Conservation (phyloP, 2,888 invertebrate species). For the Druceiella hillmani region DNA sequence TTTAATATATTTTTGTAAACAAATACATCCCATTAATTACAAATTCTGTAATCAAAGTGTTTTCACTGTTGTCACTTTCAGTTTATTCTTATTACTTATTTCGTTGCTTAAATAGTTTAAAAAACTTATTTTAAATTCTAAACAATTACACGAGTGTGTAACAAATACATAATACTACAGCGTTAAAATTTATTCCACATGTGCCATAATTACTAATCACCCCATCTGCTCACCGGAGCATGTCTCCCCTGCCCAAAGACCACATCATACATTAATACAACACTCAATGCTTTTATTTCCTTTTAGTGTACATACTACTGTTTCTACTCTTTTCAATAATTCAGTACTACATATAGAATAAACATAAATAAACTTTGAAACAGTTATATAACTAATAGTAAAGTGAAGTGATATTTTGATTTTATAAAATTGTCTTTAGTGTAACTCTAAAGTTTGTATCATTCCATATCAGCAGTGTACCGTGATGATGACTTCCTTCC, state of each 20-base stretch:
- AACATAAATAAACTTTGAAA: no score
- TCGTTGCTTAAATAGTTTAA: no score
- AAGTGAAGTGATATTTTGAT: no score
- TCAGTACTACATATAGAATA: no score
- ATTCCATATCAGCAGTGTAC: slow-evolving; percentile 16
- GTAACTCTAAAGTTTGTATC: not conserved
- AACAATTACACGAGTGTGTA: no score
- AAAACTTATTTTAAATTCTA: no score
- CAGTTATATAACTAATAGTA: no score
- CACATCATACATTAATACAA: no score
- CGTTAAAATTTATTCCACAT: not conserved
- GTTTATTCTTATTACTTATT: no score
- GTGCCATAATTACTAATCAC: slow-evolving; percentile 51
- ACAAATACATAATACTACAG: no score
- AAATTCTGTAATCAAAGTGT: no score
- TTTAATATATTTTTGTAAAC: slow-evolving; percentile 36
- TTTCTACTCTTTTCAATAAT: slow-evolving; percentile 3
- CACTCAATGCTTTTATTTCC: slow-evolving; percentile 31
- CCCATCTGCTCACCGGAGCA: slow-evolving; percentile 51
- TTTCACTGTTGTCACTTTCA: no score
- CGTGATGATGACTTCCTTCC: slow-evolving; percentile 18
- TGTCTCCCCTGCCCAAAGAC: slow-evolving; percentile 50
- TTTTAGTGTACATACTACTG: slow-evolving; percentile 35
- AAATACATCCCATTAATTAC: not conserved
- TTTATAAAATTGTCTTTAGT: not conserved